phyloP scores from a whole-genome alignment of 2,113 vertebrate genomes.

The Nycticebus coucang region DNA sequence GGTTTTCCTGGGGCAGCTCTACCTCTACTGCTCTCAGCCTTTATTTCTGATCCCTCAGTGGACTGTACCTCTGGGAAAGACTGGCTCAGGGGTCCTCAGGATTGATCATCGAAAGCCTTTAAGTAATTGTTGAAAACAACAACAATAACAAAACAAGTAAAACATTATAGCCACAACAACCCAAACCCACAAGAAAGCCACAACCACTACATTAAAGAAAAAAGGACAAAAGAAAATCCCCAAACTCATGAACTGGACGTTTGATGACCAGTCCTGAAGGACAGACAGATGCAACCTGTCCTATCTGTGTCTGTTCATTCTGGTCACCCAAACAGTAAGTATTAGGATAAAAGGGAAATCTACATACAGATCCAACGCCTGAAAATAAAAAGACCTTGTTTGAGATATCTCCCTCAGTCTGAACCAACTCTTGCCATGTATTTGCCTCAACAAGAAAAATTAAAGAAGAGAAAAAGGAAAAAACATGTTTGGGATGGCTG shows the following conservation, averaged over 20 bases:
- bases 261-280: neutral
- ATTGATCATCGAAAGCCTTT: neutral
- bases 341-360: neutral
- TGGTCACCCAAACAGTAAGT: neutral
- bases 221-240: neutral
- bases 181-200: neutral
- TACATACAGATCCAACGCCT: neutral
- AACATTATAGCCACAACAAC: neutral
- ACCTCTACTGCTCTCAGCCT: neutral
- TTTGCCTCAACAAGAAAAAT: neutral
- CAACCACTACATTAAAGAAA: fast-evolving
- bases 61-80: neutral
- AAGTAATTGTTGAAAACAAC: neutral
- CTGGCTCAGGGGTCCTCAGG: neutral
- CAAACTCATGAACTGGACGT: neutral
- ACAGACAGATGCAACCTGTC: neutral
- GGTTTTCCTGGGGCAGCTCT: neutral
- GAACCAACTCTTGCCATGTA: neutral
- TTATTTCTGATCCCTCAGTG: neutral
- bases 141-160: neutral
- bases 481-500: no score
- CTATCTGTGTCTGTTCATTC: neutral
- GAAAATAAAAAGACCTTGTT: neutral
- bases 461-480: neutral
- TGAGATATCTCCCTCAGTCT: neutral